These are phyloP conservation scores for Rambutsinella grinnellia DNA, from an alignment of 2,888 invertebrate genomes.

Conservation along the genomic window DNA sequence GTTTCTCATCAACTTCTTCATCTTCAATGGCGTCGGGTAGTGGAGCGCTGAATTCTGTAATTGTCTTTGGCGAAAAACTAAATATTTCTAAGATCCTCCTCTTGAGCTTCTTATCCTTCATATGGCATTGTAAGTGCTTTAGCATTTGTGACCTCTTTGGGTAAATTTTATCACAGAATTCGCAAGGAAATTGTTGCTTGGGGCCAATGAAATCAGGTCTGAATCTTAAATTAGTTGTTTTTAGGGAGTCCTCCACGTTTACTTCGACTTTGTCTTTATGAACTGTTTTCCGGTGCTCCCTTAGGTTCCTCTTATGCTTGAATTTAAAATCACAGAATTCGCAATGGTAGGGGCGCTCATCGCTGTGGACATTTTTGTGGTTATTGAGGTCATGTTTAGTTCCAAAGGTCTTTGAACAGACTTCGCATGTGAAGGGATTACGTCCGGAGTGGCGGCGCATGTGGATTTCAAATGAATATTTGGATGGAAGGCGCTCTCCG, in stretches of 20 bases:
- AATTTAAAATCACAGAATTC: conserved; percentile 17
- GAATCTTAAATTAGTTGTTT: neutral
- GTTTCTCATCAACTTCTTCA: too few relatives aligned
- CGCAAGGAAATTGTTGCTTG: conserved; percentile 20
- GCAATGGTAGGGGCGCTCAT: neutral
- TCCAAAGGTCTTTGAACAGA: neutral
- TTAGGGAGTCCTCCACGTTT: neutral
- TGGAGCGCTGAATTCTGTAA: too few relatives aligned
- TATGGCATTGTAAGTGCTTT: too few relatives aligned
- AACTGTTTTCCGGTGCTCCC: neutral
- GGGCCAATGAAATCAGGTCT: conserved; percentile 24
- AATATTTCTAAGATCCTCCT: too few relatives aligned
- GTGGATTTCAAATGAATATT: conserved; percentile 1
- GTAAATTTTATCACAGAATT: conserved; percentile 15
- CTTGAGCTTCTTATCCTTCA: too few relatives aligned
- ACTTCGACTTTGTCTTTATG: conserved; percentile 1
- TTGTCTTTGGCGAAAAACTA: too few relatives aligned
- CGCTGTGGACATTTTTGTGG: neutral
- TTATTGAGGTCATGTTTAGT: neutral
- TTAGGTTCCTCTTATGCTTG: neutral
- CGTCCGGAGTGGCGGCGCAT: neutral
- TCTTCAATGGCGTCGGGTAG: too few relatives aligned
- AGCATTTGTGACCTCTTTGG: conserved; percentile 4
- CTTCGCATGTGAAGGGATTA: neutral
- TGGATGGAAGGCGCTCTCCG: neutral